Evolutionary conservation across 2,888 invertebrate species (phyloP).

Genomic region (Melipona bicolor): DNA sequence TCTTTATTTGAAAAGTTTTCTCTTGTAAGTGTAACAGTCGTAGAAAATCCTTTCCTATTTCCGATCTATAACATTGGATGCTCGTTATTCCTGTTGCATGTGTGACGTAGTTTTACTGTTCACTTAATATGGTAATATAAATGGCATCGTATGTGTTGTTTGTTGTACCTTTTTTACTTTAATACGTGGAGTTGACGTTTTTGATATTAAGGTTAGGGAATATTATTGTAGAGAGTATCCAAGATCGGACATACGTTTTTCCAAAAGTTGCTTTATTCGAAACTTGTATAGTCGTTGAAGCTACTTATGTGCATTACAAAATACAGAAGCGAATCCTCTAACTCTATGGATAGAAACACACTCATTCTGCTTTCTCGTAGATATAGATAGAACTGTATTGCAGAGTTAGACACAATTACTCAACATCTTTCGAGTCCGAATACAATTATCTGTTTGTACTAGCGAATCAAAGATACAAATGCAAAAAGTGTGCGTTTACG

Average conservation of each 20-base stretch:
- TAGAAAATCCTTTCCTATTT: not conserved
- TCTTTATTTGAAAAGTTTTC: not conserved
- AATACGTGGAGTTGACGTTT: not conserved
- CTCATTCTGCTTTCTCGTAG: not conserved
- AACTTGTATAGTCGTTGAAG: not conserved
- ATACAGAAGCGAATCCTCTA: not conserved
- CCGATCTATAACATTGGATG: not conserved
- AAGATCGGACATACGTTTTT: not conserved
- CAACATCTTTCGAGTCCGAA: not conserved
- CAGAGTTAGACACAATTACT: not conserved
- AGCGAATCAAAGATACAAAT: not conserved
- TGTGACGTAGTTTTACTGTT: not conserved
- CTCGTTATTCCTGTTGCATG: not conserved
- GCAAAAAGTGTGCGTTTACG: not conserved
- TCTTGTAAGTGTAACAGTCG: not conserved
- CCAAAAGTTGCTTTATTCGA: not conserved
- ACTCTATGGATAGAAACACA: not conserved
- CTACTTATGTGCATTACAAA: not conserved
- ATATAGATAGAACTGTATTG: not conserved
- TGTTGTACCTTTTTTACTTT: not conserved
- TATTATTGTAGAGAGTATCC: not conserved
- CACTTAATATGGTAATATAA: not conserved
- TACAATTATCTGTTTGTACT: not conserved
- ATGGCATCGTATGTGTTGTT: slow-evolving; percentile 8
- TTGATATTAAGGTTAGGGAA: not conserved